Base-by-base conservation (phyloP, 2,797 vertebrate genomes). In the Ptychadena robeensis region DNA sequence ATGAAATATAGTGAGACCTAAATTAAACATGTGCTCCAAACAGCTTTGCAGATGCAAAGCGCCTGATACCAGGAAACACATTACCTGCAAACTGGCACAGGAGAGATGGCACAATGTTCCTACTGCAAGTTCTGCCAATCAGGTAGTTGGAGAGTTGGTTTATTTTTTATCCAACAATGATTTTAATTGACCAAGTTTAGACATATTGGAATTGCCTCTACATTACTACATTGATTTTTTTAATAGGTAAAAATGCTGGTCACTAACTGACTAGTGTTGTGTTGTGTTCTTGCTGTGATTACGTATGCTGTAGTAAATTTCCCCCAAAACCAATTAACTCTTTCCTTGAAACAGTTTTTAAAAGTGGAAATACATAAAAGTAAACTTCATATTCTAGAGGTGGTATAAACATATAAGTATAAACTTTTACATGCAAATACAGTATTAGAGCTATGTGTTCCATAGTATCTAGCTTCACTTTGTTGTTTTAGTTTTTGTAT, bases 1-100 rank as follows among this genome's bases (percentile, higher is more conserved):
- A 92, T n/a, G 82, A 87, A 91, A 90, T 88, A 87, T 57, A 71
- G 88, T 80, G 91, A 93, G 90, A 90, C 86, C 91, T 88, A 89
- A 90, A 89, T 90, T 88, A 92, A 93, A 89, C 77, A 86, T 71
- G 87, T 59, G 73, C 85, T 89, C 89, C 87, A 89, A 89, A 90
- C 88, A 88, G 86, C 83, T 86, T 89, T 86, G 83, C 82, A 90
- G 87, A 88, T 87, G 66, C 83, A 88, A 90, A 87, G 66, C 86
- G 70, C 73, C 35, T 82, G 87, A 87, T 61, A 88, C 72, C 86
- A 87, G 76, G 75, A 89, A 91, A 90, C 82, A 91, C 91, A 91
- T 90, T 89, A 88, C 87, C 32, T 77, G 74, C 44, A 86, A 70
- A 79, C 76, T 82, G 90, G 87, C 85, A 80, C 87, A 87, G 86